These are phyloP conservation scores for Phataginus tetradactyla DNA, from an alignment of 2,797 vertebrate species.

Conservation along the genomic window DNA sequence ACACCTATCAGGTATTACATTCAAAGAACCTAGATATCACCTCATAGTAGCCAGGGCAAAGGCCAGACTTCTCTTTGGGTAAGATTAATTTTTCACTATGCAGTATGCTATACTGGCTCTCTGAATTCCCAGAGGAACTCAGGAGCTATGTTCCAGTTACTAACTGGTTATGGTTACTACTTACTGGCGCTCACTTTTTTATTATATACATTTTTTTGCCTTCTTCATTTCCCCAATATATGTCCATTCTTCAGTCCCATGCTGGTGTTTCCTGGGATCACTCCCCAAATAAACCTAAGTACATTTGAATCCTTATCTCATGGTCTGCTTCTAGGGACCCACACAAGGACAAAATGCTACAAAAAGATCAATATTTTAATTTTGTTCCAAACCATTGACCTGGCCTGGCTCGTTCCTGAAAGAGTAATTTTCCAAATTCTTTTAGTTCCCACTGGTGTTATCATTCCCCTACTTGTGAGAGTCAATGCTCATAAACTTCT, in stretches of 20 bases:
- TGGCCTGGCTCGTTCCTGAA: neutral
- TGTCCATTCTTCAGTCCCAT: neutral
- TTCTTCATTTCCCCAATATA: neutral
- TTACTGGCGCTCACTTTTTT: neutral
- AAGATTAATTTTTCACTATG: neutral
- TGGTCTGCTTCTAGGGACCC: neutral
- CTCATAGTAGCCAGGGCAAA: neutral
- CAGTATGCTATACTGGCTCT: neutral
- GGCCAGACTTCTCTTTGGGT: neutral
- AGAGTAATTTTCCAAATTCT: neutral
- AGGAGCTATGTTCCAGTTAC: neutral
- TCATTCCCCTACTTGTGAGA: neutral
- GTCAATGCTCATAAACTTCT: neutral
- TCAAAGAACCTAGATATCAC: neutral
- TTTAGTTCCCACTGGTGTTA: neutral
- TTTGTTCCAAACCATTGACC: neutral
- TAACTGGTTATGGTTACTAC: too few relatives aligned
- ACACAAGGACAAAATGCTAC: neutral
- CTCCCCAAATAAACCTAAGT: neutral
- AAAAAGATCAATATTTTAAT: neutral
- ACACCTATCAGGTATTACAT: neutral
- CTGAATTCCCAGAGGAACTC: neutral
- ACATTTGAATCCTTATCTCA: neutral
- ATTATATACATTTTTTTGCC: neutral
- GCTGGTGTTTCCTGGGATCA: neutral